Evolutionary conservation across 2,797 vertebrate genomes (phyloP), one percentile per base, ranked within the genome.

Genomic region (Phoxinus dragarum): DNA sequence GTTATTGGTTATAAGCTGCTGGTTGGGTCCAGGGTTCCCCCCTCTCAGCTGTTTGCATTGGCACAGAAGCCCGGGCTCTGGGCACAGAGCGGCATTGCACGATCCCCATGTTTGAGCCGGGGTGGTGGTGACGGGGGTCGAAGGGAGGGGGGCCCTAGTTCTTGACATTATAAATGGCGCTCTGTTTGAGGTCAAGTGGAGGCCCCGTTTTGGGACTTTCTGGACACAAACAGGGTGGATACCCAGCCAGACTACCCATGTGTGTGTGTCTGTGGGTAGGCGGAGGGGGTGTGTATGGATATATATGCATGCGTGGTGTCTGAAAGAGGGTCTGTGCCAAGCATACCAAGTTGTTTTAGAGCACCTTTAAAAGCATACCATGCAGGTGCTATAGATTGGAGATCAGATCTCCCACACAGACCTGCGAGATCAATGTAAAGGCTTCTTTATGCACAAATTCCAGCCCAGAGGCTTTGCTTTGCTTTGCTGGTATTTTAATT

Each of bases 141-240:
- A 82, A 72, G 44, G 78, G 76, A 89, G 54, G 88, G 85, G 84
- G 80, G 85, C 61, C 23, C 80, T 31, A 79, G 74, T 87, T 87
- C 90, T 89, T 93, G 92, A 92, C 91, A 87, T 93, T 90, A 94
- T 95, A 93, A 95, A 94, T 93, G 94, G 89, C 61, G 85, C 92
- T 93, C 92, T 94, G 94, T 95, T 93, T 88, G 88, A 93, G 92
- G 86, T 92, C 82, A 93, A 93, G 93, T 92, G 92, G 92, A 92
- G 84, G 88, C 89, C 93, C 92, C 56, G 88, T 91, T 92, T 90
- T 92, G 93, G 91, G 92, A 93, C 91, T 90, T 86, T 91, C 89
- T 78, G 91, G 91, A 89, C 89, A 88, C 90, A 91, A 88, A 86
- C 84, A 87, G 86, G 91, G 84, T 90, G 90, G 91, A 89, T 90